A percentile compares a stretch with the other conserved stretches of the same genome.
Conservation (phyloP, 2,797 vertebrate species). For the Pelochelys cantorii region DNA sequence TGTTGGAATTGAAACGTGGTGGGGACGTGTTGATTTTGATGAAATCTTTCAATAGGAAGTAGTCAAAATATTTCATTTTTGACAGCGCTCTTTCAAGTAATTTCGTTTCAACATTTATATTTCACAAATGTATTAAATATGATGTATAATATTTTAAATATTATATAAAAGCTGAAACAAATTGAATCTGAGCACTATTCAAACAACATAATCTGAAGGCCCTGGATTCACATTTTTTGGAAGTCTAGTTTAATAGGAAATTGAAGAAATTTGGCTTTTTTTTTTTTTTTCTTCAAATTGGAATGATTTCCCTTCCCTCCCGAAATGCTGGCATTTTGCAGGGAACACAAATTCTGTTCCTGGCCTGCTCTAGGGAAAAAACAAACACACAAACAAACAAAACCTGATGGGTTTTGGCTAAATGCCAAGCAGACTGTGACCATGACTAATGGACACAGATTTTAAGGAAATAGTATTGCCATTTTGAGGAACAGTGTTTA, state of each 20-base stretch:
- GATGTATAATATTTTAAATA: background rate
- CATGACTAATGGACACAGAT: background rate
- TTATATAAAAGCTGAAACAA: background rate
- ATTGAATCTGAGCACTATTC: background rate
- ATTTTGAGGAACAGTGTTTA: background rate
- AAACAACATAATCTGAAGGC: background rate
- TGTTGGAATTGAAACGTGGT: accelerated
- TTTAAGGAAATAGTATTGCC: background rate
- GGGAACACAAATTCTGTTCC: background rate
- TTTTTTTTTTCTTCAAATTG: background rate
- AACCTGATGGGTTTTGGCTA: background rate
- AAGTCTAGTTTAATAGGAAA: background rate
- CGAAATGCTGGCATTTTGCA: background rate
- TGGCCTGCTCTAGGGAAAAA: background rate
- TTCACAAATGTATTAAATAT: background rate
- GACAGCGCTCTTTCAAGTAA: background rate
- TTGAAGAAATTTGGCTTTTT: background rate
- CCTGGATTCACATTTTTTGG: background rate
- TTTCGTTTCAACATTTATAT: background rate
- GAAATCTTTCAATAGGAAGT: background rate
- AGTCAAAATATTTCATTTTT: background rate
- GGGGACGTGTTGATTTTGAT: accelerated
- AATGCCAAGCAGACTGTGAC: background rate
- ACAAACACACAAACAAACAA: background rate
- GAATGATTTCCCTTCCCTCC: background rate